A percentile compares a stretch with the other conserved stretches of the same genome.
Conservation (phyloP, 1,140 invertebrate species). For the Solenopsis fugax region DNA sequence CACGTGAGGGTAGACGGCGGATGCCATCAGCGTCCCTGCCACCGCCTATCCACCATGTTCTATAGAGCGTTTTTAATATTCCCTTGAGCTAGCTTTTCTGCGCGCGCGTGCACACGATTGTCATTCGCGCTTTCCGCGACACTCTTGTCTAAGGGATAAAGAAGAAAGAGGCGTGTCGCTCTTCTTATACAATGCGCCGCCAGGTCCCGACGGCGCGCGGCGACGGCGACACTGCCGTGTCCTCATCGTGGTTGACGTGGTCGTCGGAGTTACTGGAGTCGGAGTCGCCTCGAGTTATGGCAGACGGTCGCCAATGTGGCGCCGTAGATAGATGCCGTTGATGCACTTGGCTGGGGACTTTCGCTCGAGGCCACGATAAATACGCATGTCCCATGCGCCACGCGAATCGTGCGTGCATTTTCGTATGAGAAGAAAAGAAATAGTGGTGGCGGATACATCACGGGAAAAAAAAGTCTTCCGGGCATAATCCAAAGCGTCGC, state of each 20-base stretch:
- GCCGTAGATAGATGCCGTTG: slow-evolving; percentile 2
- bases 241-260: slow-evolving; percentile 42
- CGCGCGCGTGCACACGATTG: slow-evolving; percentile 72
- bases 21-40: slow-evolving; percentile 61
- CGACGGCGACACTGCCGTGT: slow-evolving; percentile 53
- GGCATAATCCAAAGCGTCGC: slow-evolving; percentile 83
- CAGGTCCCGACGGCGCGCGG: slow-evolving; percentile 58
- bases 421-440: slow-evolving; percentile 38
- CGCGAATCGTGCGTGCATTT: slow-evolving; percentile 49
- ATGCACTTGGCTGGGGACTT: slow-evolving; percentile 38
- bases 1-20: slow-evolving; percentile 69
- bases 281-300: slow-evolving; percentile 55
- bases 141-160: slow-evolving; percentile 32
- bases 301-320: slow-evolving; percentile 42
- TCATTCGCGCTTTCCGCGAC: slow-evolving; percentile 75
- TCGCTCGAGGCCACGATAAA: slow-evolving; percentile 70
- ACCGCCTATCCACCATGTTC: slow-evolving; percentile 54
- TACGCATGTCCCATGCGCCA: slow-evolving; percentile 49
- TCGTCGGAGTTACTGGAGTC: slow-evolving; percentile 26
- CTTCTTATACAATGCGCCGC: slow-evolving; percentile 72
- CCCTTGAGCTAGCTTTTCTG: slow-evolving; percentile 79
- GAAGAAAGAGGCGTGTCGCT: slow-evolving; percentile 59
- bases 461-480: slow-evolving; percentile 83
- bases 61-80: slow-evolving; percentile 83
- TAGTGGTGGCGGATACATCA: background rate